Percentiles rank a stretch among this genome's conserved stretches.
phyloP scores from a whole-genome alignment of 2,888 invertebrate species.

The Harpalus rufipes region DNA sequence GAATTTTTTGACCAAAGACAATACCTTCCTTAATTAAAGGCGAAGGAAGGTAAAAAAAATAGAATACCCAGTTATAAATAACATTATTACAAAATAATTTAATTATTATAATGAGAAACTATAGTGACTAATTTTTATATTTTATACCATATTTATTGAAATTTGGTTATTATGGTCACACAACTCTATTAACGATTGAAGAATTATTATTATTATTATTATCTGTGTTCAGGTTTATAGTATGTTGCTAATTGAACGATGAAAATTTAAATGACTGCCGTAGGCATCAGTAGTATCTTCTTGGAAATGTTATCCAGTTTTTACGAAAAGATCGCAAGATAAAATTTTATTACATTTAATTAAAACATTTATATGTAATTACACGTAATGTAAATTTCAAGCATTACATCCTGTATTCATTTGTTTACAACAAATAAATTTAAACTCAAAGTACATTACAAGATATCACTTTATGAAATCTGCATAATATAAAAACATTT shows the following conservation, averaged over 20 bases:
- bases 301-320: constrained; percentile 41
- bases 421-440: no score
- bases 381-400: constrained; percentile 8
- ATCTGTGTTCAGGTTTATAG: neutral
- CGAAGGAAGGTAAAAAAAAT: no score
- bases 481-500: no score
- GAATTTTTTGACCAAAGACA: no score
- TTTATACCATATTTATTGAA: no score
- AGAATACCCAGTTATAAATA: no score
- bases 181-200: neutral
- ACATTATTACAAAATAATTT: no score
- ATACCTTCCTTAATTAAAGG: no score
- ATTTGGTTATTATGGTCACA: neutral
- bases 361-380: constrained; percentile 8
- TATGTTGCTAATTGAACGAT: neutral
- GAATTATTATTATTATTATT: neutral
- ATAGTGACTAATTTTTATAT: no score
- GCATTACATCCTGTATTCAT: neutral
- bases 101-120: no score
- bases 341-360: constrained; percentile 29
- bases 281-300: constrained; percentile 17
- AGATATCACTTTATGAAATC: no score
- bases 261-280: neutral
- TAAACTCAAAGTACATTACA: no score
- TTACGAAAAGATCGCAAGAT: neutral